Percentiles rank a stretch among this genome's conserved stretches.
phyloP scores from a whole-genome alignment of 1,140 invertebrate genomes.

The Lordiphosa mommai region DNA sequence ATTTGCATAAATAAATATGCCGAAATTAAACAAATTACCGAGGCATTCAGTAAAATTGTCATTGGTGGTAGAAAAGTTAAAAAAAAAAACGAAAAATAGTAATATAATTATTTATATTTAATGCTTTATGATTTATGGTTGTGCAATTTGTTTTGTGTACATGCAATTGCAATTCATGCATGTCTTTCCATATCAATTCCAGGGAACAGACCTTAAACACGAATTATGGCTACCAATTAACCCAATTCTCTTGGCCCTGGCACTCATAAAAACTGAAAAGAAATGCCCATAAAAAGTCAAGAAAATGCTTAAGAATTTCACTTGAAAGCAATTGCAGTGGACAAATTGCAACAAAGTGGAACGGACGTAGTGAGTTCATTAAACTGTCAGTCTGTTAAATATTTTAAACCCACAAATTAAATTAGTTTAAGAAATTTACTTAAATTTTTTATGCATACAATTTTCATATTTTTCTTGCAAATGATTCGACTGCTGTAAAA shows the following conservation, averaged over 20 bases:
- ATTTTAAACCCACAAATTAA: too few relatives aligned
- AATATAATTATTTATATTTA: constrained; percentile 55
- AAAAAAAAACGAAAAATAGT: constrained; percentile 10
- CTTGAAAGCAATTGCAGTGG: constrained; percentile 33
- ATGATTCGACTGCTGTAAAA: constrained; percentile 65
- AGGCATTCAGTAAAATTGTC: constrained; percentile 23
- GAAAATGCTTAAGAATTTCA: constrained; percentile 56
- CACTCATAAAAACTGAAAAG: constrained; percentile 45
- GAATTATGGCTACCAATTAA: constrained; percentile 66
- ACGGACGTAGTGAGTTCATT: constrained; percentile 38
- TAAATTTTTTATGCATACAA: constrained; percentile 25
- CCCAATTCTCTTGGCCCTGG: constrained; percentile 62
- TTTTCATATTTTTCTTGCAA: constrained; percentile 59
- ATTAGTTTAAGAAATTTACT: neutral
- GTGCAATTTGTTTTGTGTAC: constrained; percentile 28
- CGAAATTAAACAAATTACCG: constrained; percentile 51
- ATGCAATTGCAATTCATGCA: constrained; percentile 66
- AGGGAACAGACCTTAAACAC: constrained; percentile 67
- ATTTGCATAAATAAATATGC: constrained; percentile 59
- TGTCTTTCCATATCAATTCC: constrained; percentile 19
- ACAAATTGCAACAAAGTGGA: constrained; percentile 19
- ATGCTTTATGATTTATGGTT: constrained; percentile 55
- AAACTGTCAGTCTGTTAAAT: too few relatives aligned
- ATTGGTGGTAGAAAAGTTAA: neutral
- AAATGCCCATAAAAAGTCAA: constrained; percentile 18